Evolutionary conservation across 2,888 invertebrate genomes (phyloP), one percentile per base, ranked within the genome.

Genomic region (Dynastes maya): DNA sequence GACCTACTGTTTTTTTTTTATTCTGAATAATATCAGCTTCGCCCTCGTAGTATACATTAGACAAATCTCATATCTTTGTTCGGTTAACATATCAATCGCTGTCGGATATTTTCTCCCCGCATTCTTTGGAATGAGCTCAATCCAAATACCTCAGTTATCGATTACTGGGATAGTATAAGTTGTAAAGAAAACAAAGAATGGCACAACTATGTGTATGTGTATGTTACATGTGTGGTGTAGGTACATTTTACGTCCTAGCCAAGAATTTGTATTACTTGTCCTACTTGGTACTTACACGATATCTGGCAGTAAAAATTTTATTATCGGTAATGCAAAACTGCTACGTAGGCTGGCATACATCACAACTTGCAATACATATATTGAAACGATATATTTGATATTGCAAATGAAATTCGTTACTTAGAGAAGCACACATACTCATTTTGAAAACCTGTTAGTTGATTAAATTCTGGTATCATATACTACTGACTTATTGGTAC

Each of bases 131-230:
- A 61, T 74, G 72, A 49, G 72, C 61, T 74, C 45, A 61, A 74
- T 74, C 72, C 72, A 61, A 74, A 74, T 74, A 29, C 72, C 61
- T 74, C 29, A 61, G 72, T 61, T 74, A 74, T 74, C 72, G 72
- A 74, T 74, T 63, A 63, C 27, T 58, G 40, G 71, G 6, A 32
- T 58, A 13, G 40, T 11, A 55, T 61, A 37, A 58, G 45, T 6
- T 32, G 13, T 27, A 22, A 74, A 45, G 45, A 29, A 68, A 45
- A 74, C 45, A 16, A 74, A 45, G 27, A 32, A 37, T 11, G 6
- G 37, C 29, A 58, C 55, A 58, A 58, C 27, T 55, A n/a, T 16
- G 40, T 71, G 11, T 45, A 8, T 45, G 8, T 55, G 55, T 68
- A 51, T 51, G 68, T 51, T 29, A 1, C 9, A 63, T 49, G 22